Conservation (phyloP, 2,113 vertebrate species). For the Paramormyrops kingsleyae region DNA sequence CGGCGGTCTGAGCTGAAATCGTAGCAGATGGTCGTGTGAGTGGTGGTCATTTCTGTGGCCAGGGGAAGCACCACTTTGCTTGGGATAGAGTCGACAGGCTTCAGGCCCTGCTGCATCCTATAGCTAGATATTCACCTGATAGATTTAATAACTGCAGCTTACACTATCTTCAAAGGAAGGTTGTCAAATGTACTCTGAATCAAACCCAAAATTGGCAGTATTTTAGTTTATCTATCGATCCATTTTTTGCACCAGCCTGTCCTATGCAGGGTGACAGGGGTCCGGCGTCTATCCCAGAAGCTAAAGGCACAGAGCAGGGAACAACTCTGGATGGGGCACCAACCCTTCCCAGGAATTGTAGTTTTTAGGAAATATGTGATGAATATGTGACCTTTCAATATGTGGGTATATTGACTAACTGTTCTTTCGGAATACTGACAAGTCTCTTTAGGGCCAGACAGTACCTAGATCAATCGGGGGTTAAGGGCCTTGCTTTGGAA, state of each 20-base stretch:
- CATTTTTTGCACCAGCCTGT: background rate
- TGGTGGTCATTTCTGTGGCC: constrained; percentile 38
- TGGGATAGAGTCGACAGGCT: background rate
- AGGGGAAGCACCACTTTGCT: constrained; percentile 12
- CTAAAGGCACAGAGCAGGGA: background rate
- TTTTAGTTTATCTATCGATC: background rate
- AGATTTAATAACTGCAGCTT: background rate
- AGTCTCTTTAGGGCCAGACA: background rate
- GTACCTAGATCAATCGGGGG: background rate
- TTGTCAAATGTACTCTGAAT: background rate
- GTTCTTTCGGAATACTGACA: background rate
- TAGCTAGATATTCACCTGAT: background rate
- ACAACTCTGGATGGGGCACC: background rate
- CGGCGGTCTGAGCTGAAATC: constrained; percentile 4
- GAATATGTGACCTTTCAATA: background rate
- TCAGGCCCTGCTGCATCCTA: background rate
- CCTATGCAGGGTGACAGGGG: background rate
- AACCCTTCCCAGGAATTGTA: background rate
- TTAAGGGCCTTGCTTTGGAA: background rate
- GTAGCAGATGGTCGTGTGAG: constrained; percentile 37
- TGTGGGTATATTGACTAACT: background rate
- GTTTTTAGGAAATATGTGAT: background rate
- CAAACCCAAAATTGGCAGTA: background rate
- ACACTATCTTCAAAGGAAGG: background rate
- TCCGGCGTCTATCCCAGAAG: background rate